phyloP scores from a whole-genome alignment of 2,888 invertebrate genomes.

The Busseola fusca region DNA sequence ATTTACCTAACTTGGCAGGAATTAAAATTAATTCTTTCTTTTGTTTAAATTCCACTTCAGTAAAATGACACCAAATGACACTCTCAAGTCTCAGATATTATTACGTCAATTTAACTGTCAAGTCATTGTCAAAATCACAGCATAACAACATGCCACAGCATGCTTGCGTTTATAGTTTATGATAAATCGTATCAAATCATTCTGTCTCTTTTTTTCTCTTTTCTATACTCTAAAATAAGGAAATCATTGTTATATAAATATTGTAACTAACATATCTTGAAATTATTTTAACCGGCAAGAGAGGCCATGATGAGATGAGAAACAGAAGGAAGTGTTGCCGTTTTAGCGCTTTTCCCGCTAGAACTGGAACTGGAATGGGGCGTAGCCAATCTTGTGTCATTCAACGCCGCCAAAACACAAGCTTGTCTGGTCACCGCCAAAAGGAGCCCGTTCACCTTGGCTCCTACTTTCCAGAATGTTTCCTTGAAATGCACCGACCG shows the following conservation, averaged over 20 bases:
- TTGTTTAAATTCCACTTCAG: slow-evolving; percentile 25
- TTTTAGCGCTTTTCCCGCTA: no score
- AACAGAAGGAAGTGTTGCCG: no score
- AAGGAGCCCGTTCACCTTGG: no score
- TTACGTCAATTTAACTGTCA: slow-evolving; percentile 26
- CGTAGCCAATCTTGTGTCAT: no score
- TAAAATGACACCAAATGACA: slow-evolving; percentile 11
- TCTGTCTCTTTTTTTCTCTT: no score
- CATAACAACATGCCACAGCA: not conserved
- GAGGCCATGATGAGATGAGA: not conserved
- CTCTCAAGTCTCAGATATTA: not conserved
- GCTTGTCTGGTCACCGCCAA: no score
- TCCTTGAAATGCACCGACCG: no score
- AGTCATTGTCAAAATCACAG: slow-evolving; percentile 7
- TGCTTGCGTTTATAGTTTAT: not conserved
- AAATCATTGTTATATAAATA: not conserved
- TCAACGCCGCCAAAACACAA: no score
- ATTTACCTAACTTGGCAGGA: not conserved
- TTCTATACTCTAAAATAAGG: no score
- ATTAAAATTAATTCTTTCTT: slow-evolving; percentile 19
- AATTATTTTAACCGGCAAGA: not conserved
- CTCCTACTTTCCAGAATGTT: no score
- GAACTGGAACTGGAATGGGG: no score
- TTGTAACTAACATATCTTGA: not conserved
- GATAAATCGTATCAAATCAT: not conserved